Base-by-base conservation (phyloP, 2,113 vertebrate species). In the Periophthalmus modestus region DNA sequence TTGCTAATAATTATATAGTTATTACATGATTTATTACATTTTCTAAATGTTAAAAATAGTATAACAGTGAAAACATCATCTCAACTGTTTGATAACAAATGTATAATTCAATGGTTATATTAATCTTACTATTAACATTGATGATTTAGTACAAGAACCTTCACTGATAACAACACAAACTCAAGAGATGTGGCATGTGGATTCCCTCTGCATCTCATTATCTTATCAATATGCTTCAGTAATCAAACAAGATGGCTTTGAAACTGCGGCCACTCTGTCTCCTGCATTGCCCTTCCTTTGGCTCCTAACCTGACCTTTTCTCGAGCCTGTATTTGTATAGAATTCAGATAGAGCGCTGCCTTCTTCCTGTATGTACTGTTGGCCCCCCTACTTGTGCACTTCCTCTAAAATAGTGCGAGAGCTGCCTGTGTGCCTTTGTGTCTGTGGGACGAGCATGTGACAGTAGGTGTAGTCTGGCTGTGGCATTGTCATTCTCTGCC, bases 401-500 rank as follows among this genome's bases (percentile, higher is more conserved):
- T 90, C 86, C 87, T 90, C 66, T 52, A 59, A 58, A 81, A 54
- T 21, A 77, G 84, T 74, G 81, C 68, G 80, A 85, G 89, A 92
- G 89, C 78, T 79, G 87, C 74, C 84, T 77, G 74, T 50, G 5
- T 81, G 80, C 63, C 81, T 92, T 93, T 93, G 92, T 91, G 81
- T 87, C 82, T 76, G 47, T 13, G 69, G 73, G 52, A 71, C 82
- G 62, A 70, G 80, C 84, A 86, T 68, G 68, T 80, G 84, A 83
- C 86, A 84, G 86, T 87, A 89, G 83, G 78, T 82, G 70, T 86
- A 89, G 86, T 84, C 86, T 79, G 85, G 75, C 81, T 57, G 80
- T 73, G 89, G 85, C 89, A 90, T 94, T 94, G 94, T 94, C 90
- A 93, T 94, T 90, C 93, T 68, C 88, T 77, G 84, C 84, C 84